Conservation (phyloP, 2,888 invertebrate species). For the Cheilosia vernalis region DNA sequence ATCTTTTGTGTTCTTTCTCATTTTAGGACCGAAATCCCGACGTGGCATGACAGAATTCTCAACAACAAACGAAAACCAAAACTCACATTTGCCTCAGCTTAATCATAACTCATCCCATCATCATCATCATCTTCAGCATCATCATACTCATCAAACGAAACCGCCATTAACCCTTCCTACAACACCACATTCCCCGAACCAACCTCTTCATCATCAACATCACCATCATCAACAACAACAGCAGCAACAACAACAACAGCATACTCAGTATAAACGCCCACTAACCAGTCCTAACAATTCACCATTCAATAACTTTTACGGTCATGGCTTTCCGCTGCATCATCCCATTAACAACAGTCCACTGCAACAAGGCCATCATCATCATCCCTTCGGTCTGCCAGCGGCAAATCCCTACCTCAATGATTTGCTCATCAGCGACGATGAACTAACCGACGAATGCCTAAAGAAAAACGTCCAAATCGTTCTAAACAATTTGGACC, state of each 20-base stretch:
- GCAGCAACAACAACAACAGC: constrained; percentile 77
- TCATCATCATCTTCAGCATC: constrained; percentile 66
- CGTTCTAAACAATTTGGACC: constrained; percentile 83
- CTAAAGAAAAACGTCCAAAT: constrained; percentile 83
- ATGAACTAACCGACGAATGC: constrained; percentile 83
- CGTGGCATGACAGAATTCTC: constrained; percentile 84
- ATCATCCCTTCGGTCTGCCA: constrained; percentile 80
- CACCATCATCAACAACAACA: constrained; percentile 76
- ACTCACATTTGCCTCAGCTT: constrained; percentile 82
- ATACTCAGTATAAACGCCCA: constrained; percentile 81
- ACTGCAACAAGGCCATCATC: constrained; percentile 79
- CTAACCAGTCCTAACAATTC: constrained; percentile 82
- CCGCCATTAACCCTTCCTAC: constrained; percentile 77
- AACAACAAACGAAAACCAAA: constrained; percentile 82
- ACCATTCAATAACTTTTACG: constrained; percentile 78
- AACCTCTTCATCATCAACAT: constrained; percentile 75
- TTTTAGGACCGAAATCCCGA: constrained; percentile 82
- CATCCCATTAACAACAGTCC: constrained; percentile 61
- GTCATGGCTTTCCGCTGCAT: constrained; percentile 74
- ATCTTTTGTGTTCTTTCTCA: not conserved
- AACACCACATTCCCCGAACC: constrained; percentile 78
- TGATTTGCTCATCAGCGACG: constrained; percentile 76
- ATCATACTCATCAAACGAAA: constrained; percentile 76
- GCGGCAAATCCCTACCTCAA: constrained; percentile 76
- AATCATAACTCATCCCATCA: constrained; percentile 81